Conservation (phyloP, 2,797 vertebrate genomes). For the Poeciliopsis infans region DNA sequence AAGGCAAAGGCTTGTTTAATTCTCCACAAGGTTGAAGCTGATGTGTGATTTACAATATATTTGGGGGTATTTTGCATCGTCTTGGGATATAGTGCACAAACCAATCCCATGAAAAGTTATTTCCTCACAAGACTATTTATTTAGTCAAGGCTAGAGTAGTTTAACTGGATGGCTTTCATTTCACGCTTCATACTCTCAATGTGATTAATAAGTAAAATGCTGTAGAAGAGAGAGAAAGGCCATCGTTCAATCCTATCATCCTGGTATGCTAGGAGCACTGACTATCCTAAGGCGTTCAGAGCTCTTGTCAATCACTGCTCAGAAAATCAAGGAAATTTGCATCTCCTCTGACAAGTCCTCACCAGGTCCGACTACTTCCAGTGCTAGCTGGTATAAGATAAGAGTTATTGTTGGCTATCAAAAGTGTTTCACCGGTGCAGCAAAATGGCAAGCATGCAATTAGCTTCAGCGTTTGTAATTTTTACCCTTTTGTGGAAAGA, state of each 20-base stretch:
- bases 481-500: constrained; percentile 2
- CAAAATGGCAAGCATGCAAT: not conserved
- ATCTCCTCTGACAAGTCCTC: constrained; percentile 63
- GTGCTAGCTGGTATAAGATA: constrained; percentile 21
- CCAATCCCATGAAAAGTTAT: constrained; percentile 76
- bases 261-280: constrained; percentile 52
- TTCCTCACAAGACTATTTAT: constrained; percentile 77
- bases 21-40: constrained; percentile 41
- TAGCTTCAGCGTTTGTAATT: constrained; percentile 1
- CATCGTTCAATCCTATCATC: constrained; percentile 74
- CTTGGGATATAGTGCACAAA: constrained; percentile 66
- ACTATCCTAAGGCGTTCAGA: constrained; percentile 60
- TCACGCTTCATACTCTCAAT: constrained; percentile 84
- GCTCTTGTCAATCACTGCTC: constrained; percentile 71
- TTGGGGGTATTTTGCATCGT: constrained; percentile 65
- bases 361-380: constrained; percentile 39
- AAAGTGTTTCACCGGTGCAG: constrained; percentile 4
- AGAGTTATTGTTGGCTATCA: constrained; percentile 5
- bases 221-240: constrained; percentile 77
- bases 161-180: constrained; percentile 83
- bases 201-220: constrained; percentile 85
- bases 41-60: constrained; percentile 65
- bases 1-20: constrained; percentile 34
- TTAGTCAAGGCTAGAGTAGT: constrained; percentile 78
- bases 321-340: constrained; percentile 59